phyloP scores from a whole-genome alignment of 2,113 vertebrate species.

The Pteruthius melanotis region DNA sequence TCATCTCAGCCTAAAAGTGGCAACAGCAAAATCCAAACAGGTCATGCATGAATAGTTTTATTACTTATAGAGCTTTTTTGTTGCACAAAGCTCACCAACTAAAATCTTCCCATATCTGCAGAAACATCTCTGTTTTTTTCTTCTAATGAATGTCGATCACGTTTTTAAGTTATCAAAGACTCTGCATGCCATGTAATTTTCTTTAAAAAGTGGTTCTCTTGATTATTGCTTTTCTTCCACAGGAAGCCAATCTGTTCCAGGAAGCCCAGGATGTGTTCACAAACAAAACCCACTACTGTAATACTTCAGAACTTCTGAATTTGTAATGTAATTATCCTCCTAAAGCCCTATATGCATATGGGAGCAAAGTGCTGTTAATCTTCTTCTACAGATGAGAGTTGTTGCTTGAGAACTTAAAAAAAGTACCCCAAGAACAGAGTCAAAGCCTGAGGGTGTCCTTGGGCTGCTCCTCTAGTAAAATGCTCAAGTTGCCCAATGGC shows the following conservation, averaged over 20 bases:
- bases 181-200: neutral
- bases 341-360: neutral
- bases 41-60: neutral
- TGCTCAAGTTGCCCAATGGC: neutral
- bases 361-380: neutral
- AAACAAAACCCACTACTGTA: neutral
- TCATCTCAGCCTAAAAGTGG: neutral
- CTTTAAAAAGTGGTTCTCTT: neutral
- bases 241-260: neutral
- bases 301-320: neutral
- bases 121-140: neutral
- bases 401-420: neutral
- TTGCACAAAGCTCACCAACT: neutral
- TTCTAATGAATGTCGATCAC: neutral
- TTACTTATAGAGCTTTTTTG: neutral
- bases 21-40: neutral
- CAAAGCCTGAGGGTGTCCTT: neutral
- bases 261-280: neutral
- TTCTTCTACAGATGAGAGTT: neutral
- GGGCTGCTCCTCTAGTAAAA: neutral
- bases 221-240: neutral
- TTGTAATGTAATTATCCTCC: neutral
- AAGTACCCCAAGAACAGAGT: neutral
- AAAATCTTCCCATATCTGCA: neutral
- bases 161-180: neutral